phyloP scores from a whole-genome alignment of 2,888 invertebrate species.

The Patella depressa region DNA sequence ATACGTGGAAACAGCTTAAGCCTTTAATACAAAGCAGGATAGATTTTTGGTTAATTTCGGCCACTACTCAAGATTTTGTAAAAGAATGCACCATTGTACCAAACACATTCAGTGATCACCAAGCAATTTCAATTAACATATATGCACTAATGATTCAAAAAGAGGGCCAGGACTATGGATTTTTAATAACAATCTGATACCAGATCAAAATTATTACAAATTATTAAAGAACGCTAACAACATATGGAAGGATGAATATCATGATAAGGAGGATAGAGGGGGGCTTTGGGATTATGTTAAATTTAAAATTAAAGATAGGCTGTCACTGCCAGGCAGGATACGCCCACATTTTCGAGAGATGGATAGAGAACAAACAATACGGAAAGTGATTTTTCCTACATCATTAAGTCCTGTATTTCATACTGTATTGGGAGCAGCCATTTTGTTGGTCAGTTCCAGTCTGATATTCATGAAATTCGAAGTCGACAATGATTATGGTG shows the following conservation, averaged over 20 bases:
- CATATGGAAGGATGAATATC: not conserved
- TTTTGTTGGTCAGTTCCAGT: no score
- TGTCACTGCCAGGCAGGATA: no score
- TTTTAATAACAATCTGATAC: not conserved
- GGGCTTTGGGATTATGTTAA: no score
- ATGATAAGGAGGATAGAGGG: not conserved
- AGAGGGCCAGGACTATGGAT: not conserved
- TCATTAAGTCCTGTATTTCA: no score
- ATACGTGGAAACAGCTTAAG: not conserved
- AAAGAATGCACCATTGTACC: not conserved
- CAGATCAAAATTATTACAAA: not conserved
- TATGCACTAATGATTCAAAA: not conserved
- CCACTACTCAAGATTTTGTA: not conserved
- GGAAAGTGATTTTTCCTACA: no score
- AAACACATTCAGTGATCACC: not conserved
- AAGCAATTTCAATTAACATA: not conserved
- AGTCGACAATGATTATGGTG: no score
- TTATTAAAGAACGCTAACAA: not conserved
- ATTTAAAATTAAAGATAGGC: no score
- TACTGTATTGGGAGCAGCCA: no score
- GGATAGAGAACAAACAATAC: no score
- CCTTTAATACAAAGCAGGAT: not conserved
- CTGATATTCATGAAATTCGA: no score
- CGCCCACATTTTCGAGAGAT: no score
- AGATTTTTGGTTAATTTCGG: not conserved